Evolutionary conservation across 2,113 vertebrate genomes (phyloP).

Genomic region (Azemiops feae): DNA sequence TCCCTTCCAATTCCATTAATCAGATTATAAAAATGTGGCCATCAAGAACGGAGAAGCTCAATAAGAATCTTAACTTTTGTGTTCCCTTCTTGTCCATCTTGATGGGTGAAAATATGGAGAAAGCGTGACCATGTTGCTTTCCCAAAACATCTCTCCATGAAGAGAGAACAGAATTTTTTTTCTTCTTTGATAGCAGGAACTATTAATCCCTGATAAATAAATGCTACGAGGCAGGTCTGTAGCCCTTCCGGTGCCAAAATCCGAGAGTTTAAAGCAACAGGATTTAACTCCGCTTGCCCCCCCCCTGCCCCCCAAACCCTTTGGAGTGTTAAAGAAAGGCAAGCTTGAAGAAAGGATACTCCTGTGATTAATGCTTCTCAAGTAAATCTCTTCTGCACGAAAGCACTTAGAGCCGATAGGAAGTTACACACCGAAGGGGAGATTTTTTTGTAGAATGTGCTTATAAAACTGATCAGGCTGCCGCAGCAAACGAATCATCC

Average conservation of each 20-base stretch:
- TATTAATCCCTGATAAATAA: conserved; percentile 18
- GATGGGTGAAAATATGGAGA: too few species aligned
- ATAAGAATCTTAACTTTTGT: not conserved
- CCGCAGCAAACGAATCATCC: too few species aligned
- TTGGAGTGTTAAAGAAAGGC: not conserved
- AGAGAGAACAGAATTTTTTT: not conserved
- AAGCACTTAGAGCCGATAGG: conserved; percentile 4
- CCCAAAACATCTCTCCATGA: not conserved
- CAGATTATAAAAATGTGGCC: not conserved
- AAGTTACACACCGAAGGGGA: not conserved
- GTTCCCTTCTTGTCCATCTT: not conserved
- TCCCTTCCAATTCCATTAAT: not conserved
- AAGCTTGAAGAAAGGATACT: not conserved
- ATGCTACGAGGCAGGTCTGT: not conserved
- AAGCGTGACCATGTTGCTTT: not conserved
- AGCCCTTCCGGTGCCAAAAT: not conserved
- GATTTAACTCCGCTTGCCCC: not conserved
- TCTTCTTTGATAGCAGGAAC: not conserved
- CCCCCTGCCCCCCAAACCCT: not conserved
- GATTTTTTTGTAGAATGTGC: not conserved
- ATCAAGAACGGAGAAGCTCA: not conserved
- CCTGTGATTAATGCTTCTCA: not conserved
- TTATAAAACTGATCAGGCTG: not conserved
- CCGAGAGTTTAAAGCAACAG: not conserved
- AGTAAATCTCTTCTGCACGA: conserved; percentile 9